Base-by-base conservation (phyloP, 2,888 invertebrate genomes). In the Eudasyphora cyanicolor region DNA sequence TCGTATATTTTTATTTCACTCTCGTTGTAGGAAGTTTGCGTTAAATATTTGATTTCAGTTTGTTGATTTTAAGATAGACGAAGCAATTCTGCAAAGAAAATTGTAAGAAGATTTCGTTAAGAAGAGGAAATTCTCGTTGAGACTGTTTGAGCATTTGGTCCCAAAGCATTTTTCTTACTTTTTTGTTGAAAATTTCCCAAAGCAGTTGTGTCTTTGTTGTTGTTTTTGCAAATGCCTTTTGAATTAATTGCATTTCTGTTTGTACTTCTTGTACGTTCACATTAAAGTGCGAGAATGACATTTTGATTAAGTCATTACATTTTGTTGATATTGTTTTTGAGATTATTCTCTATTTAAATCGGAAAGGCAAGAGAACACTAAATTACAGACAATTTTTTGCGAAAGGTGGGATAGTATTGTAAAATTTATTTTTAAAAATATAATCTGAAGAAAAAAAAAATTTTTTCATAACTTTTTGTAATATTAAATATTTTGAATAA, bases 21-120 rank as follows among this genome's bases (percentile, higher is more conserved):
- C 45, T 69, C n/a, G 42, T 64, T 64, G 8, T 38, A n/a, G 45
- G 45, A 45, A 45, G 45, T 45, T n/a, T n/a, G n/a, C n/a, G 45
- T 45, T 1, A 4, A 45, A n/a, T 45, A n/a, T 45, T 45, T 8
- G 45, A 45, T 45, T 45, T 45, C 45, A 6, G 45, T n/a, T 14
- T n/a, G n/a, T n/a, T n/a, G n/a, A n/a, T 45, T 45, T n/a, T 45
- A 1, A 7, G n/a, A 45, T 21, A 69, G 27, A 6, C 19, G 51
- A 24, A n/a, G 35, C 24, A 6, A 21, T 67, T 67, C 67, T 67
- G 67, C 10, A 71, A 51, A 71, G 71, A 54, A 71, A 71, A 49
- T 27, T 32, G n/a, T 24, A 27, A 49, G n/a, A n/a, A 49, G 49
- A 14, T 45, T 45, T 32, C 1, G 54, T 71, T 71, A 67, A 24